Base-by-base conservation (phyloP, 1,140 invertebrate species). In the Adoxophyes honmai region DNA sequence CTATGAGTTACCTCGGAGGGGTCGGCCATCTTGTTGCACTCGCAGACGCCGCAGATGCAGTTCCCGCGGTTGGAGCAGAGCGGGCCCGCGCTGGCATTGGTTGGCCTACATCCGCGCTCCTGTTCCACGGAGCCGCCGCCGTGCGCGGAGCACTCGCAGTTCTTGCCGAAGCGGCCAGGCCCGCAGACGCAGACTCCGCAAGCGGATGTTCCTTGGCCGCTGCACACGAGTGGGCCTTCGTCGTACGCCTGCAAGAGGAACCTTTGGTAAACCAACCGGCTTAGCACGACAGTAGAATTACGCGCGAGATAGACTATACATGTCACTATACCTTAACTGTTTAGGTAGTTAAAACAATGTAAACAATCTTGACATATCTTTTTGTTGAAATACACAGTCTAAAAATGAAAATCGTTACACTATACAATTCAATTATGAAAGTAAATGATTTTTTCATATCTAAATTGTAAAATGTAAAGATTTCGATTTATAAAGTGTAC, bases 151-250 rank as follows among this genome's bases (percentile, higher is more conserved):
- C 97, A 98, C 87, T 98, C 96, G 86, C 98, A 99, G 52, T 90
- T 91, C 69, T 94, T 92, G 42, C 98, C 98, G 79, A 96, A 97
- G 70, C 92, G 92, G 34, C 91, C 92, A 4, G 92, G 87, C 60
- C 94, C 86, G 85, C 98, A 99, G 60, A 94, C 91, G 78, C 98
- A 99, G 64, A 98, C 92, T 39, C 97, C 98, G 86, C 97, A 99
- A 74, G 94, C 94, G 1, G 93, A 90, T 4, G 93, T 93, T 38
- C 96, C 96, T 39, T 89, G 82, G 0, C 85, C 78, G 64, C 88
- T 93, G 80, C 96, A 97, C 52, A 92, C 78, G 0, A 73, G 9
- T 1, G 94, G 61, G 44, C 73, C 73, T 59, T 74, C 73, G 71
- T 79, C 68, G 75, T 80, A 87, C 15, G 82, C 81, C 84, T 87